Evolutionary conservation across 2,113 vertebrate species (phyloP).

Genomic region (Anolis sagrei): DNA sequence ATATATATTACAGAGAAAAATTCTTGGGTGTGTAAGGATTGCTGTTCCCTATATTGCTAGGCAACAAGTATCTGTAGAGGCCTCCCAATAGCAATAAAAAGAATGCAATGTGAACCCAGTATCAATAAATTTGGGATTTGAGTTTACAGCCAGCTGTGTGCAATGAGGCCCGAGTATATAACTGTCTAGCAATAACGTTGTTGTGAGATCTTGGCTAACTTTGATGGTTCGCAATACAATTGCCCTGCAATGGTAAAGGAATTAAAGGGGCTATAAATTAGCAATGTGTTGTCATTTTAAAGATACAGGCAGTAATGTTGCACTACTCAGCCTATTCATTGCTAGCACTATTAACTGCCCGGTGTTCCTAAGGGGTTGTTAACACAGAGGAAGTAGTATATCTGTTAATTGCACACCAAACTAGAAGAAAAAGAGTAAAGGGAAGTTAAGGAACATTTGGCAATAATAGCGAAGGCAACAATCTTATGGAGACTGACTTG

Average conservation of each 20-base stretch:
- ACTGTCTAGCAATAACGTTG: constrained; percentile 52
- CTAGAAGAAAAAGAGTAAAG: constrained; percentile 61
- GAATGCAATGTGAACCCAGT: constrained; percentile 30
- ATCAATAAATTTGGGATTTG: constrained; percentile 42
- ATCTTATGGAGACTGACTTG: not conserved
- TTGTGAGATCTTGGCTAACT: constrained; percentile 50
- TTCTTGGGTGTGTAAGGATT: not conserved
- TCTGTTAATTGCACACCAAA: constrained; percentile 77
- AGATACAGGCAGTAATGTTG: constrained; percentile 70
- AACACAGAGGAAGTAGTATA: constrained; percentile 73
- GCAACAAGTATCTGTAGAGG: not conserved
- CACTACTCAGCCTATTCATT: constrained; percentile 62
- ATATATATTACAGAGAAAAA: constrained; percentile 20
- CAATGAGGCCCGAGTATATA: constrained; percentile 32
- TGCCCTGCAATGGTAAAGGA: constrained; percentile 67
- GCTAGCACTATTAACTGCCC: constrained; percentile 54
- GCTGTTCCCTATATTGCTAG: not conserved
- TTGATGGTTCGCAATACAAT: constrained; percentile 59
- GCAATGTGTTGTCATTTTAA: constrained; percentile 63
- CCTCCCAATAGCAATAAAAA: constrained; percentile 1
- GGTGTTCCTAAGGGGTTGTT: constrained; percentile 57
- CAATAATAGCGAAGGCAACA: constrained; percentile 46
- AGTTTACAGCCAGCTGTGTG: constrained; percentile 47
- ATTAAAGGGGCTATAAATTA: constrained; percentile 68
- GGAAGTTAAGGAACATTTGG: constrained; percentile 47